Evolutionary conservation across 2,888 invertebrate genomes (phyloP), one percentile per base, ranked within the genome.

Genomic region (Eristalis arbustorum): DNA sequence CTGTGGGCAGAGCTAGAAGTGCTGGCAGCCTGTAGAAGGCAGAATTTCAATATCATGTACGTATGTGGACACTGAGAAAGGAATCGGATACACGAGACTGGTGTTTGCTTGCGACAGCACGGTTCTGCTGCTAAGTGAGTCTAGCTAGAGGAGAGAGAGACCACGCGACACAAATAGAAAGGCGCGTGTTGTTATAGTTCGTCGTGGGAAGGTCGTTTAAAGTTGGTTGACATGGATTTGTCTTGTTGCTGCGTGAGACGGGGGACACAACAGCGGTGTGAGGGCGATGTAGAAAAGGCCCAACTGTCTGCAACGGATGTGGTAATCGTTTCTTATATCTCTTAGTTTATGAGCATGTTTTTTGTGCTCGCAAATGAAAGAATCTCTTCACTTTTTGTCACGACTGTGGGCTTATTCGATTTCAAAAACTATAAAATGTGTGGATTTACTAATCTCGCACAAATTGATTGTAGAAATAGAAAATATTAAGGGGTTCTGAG

Each of bases 101-200:
- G 34, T 37, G 40, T 62, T 5, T 62, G 76, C 68, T 67, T 76
- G 49, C 76, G 64, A 76, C 67, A 61, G 23, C 31, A 42, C n/a
- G n/a, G 4, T 40, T 74, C 64, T 74, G 57, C 59, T 66, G 28
- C 31, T 31, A 31, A 31, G 31, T 31, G 31, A 31, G 31, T 31
- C 31, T 31, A 31, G 31, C 10, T 31, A 31, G 31, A 37, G 22
- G 25, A 66, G 37, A 18, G 28, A 64, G n/a, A 42, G 42, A n/a
- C n/a, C n/a, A 25, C 11, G 67, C 28, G 61, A 25, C 34, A 68
- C 23, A 49, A 59, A 56, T 40, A 66, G 74, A 67, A 59, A 68
- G 56, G 42, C 68, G 68, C 77, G 77, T 71, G 63, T 34, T 23
- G 37, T 37, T 34, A 69, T 69, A 72, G 40, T 64, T 64, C 40